These are phyloP conservation scores for Neoascia interrupta DNA, from an alignment of 2,888 invertebrate genomes.

Conservation along the genomic window DNA sequence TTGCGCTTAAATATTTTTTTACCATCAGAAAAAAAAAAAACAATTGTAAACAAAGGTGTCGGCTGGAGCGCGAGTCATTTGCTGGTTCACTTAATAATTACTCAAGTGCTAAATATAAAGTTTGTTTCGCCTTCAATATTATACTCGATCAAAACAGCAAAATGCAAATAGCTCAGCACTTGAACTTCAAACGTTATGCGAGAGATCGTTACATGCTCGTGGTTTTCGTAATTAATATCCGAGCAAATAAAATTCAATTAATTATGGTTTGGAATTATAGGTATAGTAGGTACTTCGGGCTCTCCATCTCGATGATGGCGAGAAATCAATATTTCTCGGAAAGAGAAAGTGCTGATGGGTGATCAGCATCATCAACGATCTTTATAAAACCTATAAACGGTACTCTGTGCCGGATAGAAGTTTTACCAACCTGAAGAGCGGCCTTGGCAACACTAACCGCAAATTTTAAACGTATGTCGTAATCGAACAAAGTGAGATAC, in stretches of 20 bases:
- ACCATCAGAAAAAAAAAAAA: slow-evolving; percentile 8
- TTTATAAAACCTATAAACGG: slow-evolving; percentile 30
- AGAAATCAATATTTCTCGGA: slow-evolving; percentile 16
- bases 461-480: too few relatives aligned
- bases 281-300: not conserved
- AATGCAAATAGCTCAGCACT: slow-evolving; percentile 27
- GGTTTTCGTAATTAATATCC: slow-evolving; percentile 2
- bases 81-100: slow-evolving; percentile 22
- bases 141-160: slow-evolving; percentile 26
- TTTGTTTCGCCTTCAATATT: slow-evolving; percentile 20
- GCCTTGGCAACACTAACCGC: too few relatives aligned
- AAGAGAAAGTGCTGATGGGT: too few relatives aligned
- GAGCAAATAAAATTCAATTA: slow-evolving; percentile 10
- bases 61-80: slow-evolving; percentile 13
- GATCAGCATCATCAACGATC: too few relatives aligned
- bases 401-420: slow-evolving; percentile 1
- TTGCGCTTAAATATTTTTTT: slow-evolving; percentile 27
- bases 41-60: slow-evolving; percentile 26
- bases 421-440: slow-evolving; percentile 12
- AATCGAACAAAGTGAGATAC: too few relatives aligned
- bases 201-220: slow-evolving; percentile 6
- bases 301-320: slow-evolving; percentile 53
- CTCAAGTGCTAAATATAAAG: slow-evolving; percentile 7
- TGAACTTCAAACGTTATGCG: slow-evolving; percentile 39
- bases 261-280: not conserved